A percentile compares a stretch with the other conserved stretches of the same genome.
These are phyloP conservation scores for Sylvilagus bachmani DNA, from an alignment of 2,113 vertebrate genomes.

Conservation along the genomic window DNA sequence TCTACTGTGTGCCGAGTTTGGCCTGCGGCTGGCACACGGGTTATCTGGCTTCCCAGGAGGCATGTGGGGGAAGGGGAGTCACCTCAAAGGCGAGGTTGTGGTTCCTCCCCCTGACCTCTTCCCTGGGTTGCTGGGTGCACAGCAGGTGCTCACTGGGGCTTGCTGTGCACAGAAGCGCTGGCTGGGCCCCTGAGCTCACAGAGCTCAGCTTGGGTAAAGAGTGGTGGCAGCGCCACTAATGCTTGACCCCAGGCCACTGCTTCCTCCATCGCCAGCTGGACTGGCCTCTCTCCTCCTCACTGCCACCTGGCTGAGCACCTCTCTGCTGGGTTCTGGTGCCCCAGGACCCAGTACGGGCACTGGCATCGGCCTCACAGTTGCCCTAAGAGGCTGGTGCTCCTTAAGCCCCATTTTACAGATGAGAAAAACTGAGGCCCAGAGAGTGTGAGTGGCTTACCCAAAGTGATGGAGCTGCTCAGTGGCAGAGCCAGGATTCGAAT, in stretches of 20 bases:
- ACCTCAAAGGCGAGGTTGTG: rapidly evolving
- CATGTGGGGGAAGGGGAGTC: background rate
- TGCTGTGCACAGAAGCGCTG: rapidly evolving
- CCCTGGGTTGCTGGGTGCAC: background rate
- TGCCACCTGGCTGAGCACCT: rapidly evolving
- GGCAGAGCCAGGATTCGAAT: background rate
- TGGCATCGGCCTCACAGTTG: background rate
- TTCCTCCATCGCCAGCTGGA: background rate
- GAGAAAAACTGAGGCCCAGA: background rate
- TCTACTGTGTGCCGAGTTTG: background rate
- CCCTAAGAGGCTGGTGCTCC: background rate
- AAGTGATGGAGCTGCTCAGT: background rate
- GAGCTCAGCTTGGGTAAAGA: background rate
- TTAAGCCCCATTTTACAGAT: background rate
- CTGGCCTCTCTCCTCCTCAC: background rate
- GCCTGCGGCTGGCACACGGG: background rate
- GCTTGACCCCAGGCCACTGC: background rate
- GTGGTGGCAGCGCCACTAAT: background rate
- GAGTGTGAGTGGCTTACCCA: background rate
- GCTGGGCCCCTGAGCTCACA: background rate
- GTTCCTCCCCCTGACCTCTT: background rate
- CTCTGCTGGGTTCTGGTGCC: no score
- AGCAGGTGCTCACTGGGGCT: background rate
- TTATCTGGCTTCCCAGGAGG: background rate
- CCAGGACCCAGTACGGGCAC: background rate